phyloP scores from a whole-genome alignment of 2,888 invertebrate genomes.

The Phengaris arion region DNA sequence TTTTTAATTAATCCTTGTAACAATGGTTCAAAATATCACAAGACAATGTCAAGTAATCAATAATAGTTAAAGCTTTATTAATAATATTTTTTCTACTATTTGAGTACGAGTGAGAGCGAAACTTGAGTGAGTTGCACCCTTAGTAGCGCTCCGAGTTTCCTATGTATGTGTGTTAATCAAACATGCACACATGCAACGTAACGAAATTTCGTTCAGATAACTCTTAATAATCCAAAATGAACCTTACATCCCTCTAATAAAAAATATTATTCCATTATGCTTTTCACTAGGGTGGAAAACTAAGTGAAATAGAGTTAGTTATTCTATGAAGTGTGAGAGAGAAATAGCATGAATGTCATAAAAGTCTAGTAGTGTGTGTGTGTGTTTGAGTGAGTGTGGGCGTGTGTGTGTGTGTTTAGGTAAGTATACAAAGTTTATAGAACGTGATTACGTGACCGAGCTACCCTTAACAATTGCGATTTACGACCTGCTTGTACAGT shows the following conservation, averaged over 20 bases:
- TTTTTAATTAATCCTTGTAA: too few relatives aligned
- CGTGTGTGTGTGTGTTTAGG: constrained; percentile 3
- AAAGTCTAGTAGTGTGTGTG: constrained; percentile 3
- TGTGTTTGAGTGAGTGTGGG: neutral
- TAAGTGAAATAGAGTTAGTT: neutral
- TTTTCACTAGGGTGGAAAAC: neutral
- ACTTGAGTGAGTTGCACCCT: constrained; percentile 25
- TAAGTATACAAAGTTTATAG: constrained; percentile 11
- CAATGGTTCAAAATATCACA: neutral
- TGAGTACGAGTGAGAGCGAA: too few relatives aligned
- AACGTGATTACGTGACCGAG: constrained; percentile 16
- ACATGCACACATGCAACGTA: constrained; percentile 53
- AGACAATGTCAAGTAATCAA: neutral
- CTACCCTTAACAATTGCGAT: neutral
- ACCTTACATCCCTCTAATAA: neutral
- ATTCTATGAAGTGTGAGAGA: neutral
- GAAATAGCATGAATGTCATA: neutral
- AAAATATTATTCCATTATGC: neutral
- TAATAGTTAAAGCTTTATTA: neutral
- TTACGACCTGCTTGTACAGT: neutral
- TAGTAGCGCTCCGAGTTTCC: constrained; percentile 33
- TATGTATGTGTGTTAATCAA: constrained; percentile 57
- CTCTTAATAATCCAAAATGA: neutral
- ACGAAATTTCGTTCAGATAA: constrained; percentile 17
- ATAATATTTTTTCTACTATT: neutral